phyloP scores from a whole-genome alignment of 2,797 vertebrate genomes.

The Enteromius thamalakanensis region DNA sequence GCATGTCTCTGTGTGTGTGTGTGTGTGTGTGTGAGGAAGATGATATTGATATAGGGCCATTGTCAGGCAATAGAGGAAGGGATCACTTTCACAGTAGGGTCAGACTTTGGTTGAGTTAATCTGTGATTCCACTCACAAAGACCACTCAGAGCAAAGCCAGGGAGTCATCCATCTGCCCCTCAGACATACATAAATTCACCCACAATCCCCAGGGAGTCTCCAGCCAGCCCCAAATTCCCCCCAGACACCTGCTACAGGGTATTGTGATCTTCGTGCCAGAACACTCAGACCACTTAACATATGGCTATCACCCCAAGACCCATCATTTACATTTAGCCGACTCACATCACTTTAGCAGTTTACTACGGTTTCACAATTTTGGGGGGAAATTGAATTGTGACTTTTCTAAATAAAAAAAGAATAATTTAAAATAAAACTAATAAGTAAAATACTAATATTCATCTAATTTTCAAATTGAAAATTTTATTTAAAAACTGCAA shows the following conservation, averaged over 20 bases:
- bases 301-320: conserved; percentile 32
- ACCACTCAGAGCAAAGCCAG: conserved; percentile 58
- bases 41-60: conserved; percentile 21
- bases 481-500: not conserved
- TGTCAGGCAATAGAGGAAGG: conserved; percentile 36
- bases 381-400: too few species aligned
- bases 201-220: conserved; percentile 27
- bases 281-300: conserved; percentile 39
- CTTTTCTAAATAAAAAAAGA: not conserved
- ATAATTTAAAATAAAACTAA: not conserved
- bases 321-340: conserved; percentile 7
- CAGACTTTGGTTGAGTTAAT: conserved; percentile 56
- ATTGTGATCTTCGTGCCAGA: conserved; percentile 39
- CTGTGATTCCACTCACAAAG: conserved; percentile 68
- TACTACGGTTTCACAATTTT: too few species aligned
- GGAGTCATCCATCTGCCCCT: conserved; percentile 72
- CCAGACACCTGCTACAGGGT: conserved; percentile 50
- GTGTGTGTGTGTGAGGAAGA: conserved; percentile 30
- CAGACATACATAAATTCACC: conserved; percentile 39
- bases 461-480: not conserved
- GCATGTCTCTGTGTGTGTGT: conserved; percentile 3
- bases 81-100: conserved; percentile 63
- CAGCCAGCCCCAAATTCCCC: conserved; percentile 9
- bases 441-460: not conserved
- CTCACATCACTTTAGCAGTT: not conserved